A percentile compares a stretch with the other conserved stretches of the same genome.
phyloP scores from a whole-genome alignment of 2,888 invertebrate species.

The Cancer borealis region DNA sequence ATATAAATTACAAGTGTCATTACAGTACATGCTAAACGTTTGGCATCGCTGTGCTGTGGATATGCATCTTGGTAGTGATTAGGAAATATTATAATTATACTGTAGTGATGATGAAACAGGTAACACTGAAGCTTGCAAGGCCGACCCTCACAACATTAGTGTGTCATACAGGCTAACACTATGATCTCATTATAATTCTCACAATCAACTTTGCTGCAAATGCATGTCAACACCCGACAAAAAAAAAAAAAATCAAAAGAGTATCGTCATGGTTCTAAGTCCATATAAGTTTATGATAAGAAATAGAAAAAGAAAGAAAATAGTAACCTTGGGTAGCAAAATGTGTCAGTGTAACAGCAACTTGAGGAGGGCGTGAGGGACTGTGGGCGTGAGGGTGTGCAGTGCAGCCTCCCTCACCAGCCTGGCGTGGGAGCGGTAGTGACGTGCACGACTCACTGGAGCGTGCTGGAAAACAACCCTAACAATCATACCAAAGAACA shows the following conservation, averaged over 20 bases:
- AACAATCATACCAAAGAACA: background rate
- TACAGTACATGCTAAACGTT: background rate
- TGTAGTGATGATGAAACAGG: background rate
- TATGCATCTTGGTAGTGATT: background rate
- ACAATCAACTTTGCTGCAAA: no score
- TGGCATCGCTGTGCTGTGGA: background rate
- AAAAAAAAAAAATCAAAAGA: no score
- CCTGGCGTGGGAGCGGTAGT: background rate
- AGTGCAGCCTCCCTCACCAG: background rate
- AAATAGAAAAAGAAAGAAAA: background rate
- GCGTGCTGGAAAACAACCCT: background rate
- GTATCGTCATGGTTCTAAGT: no score
- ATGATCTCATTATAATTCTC: background rate
- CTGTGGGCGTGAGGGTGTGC: background rate
- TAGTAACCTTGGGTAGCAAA: background rate
- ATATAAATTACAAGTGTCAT: background rate
- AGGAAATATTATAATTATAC: background rate
- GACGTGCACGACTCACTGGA: background rate
- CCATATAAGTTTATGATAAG: no score
- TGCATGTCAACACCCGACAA: no score
- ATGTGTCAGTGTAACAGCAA: background rate
- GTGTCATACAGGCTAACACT: background rate
- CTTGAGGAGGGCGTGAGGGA: background rate
- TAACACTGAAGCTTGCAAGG: background rate
- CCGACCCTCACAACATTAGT: background rate